Conservation (phyloP, 1,140 invertebrate species). For the Helicoverpa armigera region DNA sequence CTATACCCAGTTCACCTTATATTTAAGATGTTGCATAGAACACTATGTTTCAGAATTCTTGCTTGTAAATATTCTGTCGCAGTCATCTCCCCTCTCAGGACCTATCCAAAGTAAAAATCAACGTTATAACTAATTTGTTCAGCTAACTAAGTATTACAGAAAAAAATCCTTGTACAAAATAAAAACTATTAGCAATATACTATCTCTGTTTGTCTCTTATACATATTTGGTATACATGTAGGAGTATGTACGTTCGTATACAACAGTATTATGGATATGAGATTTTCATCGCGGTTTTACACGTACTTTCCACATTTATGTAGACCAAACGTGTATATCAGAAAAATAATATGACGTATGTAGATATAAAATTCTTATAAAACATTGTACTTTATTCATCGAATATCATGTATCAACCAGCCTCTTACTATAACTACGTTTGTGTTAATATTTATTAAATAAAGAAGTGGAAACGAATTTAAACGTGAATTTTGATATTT, state of each 20-base stretch:
- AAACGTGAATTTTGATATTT: conserved; percentile 1
- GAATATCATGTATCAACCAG: conserved; percentile 33
- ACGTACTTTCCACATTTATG: background rate
- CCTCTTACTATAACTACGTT: conserved; percentile 37
- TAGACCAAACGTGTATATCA: conserved; percentile 37
- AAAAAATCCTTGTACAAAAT: conserved; percentile 38
- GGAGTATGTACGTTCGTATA: conserved; percentile 13
- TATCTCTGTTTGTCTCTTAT: conserved; percentile 26
- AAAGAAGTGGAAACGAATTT: conserved; percentile 10
- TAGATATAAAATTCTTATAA: conserved; percentile 43
- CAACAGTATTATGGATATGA: conserved; percentile 1
- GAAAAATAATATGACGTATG: conserved; percentile 24
- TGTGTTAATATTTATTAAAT: conserved; percentile 30
- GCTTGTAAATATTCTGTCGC: conserved; percentile 34
- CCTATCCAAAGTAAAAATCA: conserved; percentile 33
- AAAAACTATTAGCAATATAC: conserved; percentile 37
- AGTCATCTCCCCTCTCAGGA: conserved; percentile 31
- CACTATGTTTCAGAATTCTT: conserved; percentile 25
- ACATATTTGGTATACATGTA: conserved; percentile 22
- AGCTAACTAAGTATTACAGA: conserved; percentile 22
- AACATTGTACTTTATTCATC: conserved; percentile 42
- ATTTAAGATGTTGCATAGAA: conserved; percentile 30
- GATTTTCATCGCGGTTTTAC: background rate
- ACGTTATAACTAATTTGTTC: conserved; percentile 33
- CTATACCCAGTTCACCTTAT: conserved; percentile 16